Conservation (phyloP, 2,113 vertebrate species). For the Cryptotis parvus region DNA sequence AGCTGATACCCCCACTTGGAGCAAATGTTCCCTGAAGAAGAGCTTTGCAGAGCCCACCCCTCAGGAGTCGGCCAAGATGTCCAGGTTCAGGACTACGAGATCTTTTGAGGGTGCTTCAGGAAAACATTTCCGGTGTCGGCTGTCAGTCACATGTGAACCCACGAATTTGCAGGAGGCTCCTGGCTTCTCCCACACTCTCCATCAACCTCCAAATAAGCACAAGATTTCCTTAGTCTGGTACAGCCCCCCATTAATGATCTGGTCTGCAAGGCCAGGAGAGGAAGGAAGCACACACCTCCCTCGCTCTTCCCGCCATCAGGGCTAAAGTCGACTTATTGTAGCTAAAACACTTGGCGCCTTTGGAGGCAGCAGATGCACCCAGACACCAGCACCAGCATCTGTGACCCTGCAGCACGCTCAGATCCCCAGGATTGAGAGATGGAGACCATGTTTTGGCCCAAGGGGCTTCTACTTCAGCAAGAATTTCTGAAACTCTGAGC, state of each 20-base stretch:
- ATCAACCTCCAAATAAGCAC: not conserved
- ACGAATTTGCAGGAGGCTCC: not conserved
- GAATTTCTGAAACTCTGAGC: not conserved
- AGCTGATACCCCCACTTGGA: not conserved
- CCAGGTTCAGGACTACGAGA: not conserved
- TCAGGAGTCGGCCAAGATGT: too few relatives aligned
- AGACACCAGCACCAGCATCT: not conserved
- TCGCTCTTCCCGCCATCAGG: not conserved
- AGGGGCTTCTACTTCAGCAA: slow-evolving; percentile 36
- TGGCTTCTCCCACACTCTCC: not conserved
- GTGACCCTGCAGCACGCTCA: not conserved
- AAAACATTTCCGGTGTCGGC: not conserved
- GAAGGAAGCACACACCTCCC: not conserved
- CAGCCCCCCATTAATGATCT: not conserved
- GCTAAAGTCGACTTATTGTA: slow-evolving; percentile 15
- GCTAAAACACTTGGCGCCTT: not conserved
- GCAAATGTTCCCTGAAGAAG: not conserved
- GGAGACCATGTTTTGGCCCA: slow-evolving; percentile 35
- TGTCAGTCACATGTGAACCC: not conserved
- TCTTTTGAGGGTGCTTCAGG: not conserved
- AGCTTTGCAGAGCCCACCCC: not conserved
- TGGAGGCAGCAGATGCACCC: not conserved
- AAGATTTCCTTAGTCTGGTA: not conserved
- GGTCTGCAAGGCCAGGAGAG: not conserved
- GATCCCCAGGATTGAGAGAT: not conserved